Percentiles rank a stretch among this genome's conserved stretches.
phyloP scores from a whole-genome alignment of 2,113 vertebrate species.

The Xiphophorus maculatus region DNA sequence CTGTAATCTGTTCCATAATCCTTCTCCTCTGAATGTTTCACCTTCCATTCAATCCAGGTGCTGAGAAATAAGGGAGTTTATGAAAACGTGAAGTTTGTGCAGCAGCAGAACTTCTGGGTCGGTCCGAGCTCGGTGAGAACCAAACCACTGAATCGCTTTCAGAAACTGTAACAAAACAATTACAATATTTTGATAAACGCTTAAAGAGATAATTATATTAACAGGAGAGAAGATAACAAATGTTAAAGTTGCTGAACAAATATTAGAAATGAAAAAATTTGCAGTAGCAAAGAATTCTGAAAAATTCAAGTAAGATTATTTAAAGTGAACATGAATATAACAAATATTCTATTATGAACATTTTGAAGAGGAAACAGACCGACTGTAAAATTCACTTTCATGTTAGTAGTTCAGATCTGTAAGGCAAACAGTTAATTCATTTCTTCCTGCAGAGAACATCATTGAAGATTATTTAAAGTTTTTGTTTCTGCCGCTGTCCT shows the following conservation, averaged over 20 bases:
- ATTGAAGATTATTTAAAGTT: neutral
- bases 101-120: constrained; percentile 99
- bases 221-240: too few relatives aligned
- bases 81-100: constrained; percentile 96
- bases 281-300: too few relatives aligned
- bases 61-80: constrained; percentile 95
- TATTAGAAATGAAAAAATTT: neutral
- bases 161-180: neutral
- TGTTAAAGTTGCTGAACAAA: neutral
- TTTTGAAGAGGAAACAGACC: too few relatives aligned
- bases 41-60: constrained; percentile 78
- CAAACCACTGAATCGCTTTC: too few relatives aligned
- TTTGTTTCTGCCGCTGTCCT: neutral
- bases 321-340: too few relatives aligned
- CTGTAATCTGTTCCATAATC: neutral
- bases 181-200: neutral
- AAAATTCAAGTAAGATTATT: too few relatives aligned
- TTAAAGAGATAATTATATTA: neutral
- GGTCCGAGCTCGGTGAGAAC: constrained; percentile 93
- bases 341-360: too few relatives aligned
- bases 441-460: neutral
- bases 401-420: too few relatives aligned
- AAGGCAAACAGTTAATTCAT: neutral
- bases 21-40: neutral
- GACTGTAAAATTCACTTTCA: too few relatives aligned